These are phyloP conservation scores for Bufo bufo DNA, from an alignment of 2,113 vertebrate species.

Conservation along the genomic window DNA sequence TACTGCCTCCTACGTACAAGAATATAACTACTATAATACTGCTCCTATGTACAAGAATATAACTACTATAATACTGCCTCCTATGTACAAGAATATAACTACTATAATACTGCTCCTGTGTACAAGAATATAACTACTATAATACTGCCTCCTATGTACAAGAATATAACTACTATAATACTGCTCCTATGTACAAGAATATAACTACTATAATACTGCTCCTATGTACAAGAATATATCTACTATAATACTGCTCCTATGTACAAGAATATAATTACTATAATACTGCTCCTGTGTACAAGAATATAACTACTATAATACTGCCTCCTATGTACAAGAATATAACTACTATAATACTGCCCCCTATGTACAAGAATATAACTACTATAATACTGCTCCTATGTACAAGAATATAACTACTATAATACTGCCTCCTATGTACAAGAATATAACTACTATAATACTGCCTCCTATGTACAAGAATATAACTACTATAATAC, in stretches of 20 bases:
- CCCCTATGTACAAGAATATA: too few species aligned
- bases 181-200: background rate
- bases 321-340: too few species aligned
- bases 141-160: background rate
- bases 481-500: background rate
- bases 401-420: too few species aligned
- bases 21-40: conserved; percentile 9
- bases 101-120: background rate
- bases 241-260: background rate
- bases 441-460: background rate
- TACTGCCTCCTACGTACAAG: background rate
- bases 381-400: too few species aligned
- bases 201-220: background rate
- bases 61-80: background rate
- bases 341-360: too few species aligned
- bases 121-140: background rate
- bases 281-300: too few species aligned
- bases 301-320: too few species aligned
- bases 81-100: background rate
- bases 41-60: background rate
- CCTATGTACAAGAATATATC: background rate
- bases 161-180: conserved; percentile 1
- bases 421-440: background rate
- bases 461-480: background rate
- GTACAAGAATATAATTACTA: too few species aligned